Percentiles rank a stretch among this genome's conserved stretches.
phyloP scores from a whole-genome alignment of 2,113 vertebrate species.

The Notothenia rossii region DNA sequence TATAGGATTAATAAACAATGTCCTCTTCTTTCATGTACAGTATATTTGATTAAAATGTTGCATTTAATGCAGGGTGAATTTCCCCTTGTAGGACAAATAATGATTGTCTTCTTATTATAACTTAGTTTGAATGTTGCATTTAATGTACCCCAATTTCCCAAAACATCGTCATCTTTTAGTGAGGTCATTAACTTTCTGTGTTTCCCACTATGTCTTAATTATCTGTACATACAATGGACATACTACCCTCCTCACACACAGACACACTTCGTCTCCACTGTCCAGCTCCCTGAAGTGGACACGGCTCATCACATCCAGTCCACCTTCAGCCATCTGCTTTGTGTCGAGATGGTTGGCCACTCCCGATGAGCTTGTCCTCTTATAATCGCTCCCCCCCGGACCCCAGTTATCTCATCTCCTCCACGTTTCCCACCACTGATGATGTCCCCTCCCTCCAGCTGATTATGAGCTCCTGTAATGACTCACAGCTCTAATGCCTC shows the following conservation, averaged over 20 bases:
- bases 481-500: conserved; percentile 55
- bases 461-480: conserved; percentile 61
- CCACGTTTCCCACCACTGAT: conserved; percentile 16
- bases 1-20: too few relatives aligned
- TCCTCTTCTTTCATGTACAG: too few relatives aligned
- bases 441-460: conserved; percentile 39
- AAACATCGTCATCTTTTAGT: too few relatives aligned
- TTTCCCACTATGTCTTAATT: conserved; percentile 1
- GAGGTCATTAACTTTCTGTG: too few relatives aligned
- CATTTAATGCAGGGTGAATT: too few relatives aligned
- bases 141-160: too few relatives aligned
- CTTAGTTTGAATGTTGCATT: too few relatives aligned
- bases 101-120: too few relatives aligned
- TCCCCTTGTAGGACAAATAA: too few relatives aligned
- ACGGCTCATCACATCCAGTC: conserved; percentile 27
- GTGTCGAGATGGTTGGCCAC: not conserved
- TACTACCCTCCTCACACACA: not conserved
- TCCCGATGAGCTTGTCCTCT: conserved; percentile 2
- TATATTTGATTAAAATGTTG: too few relatives aligned
- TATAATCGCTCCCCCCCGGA: not conserved
- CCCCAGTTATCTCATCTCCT: conserved; percentile 42
- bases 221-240: not conserved
- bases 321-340: not conserved
- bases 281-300: conserved; percentile 6
- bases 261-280: not conserved